Evolutionary conservation across 2,888 invertebrate species (phyloP).

Genomic region (Tanypteryx hageni): DNA sequence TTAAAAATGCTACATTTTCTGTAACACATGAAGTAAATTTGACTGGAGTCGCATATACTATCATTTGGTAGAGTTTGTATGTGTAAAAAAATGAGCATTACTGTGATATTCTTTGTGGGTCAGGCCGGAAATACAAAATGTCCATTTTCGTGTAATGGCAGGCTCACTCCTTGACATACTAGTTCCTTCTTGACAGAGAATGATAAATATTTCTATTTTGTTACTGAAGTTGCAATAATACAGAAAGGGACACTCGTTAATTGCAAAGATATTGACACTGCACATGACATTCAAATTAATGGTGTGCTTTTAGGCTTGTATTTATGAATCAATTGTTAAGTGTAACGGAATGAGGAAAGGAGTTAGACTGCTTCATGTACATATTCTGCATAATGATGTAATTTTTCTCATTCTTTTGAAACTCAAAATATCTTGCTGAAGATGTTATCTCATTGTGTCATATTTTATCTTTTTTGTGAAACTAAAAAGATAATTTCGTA

Average conservation of each 20-base stretch:
- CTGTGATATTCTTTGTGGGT: constrained; percentile 64
- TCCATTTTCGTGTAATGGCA: constrained; percentile 57
- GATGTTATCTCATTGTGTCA: constrained; percentile 53
- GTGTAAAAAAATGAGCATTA: constrained; percentile 62
- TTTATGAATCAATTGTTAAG: constrained; percentile 59
- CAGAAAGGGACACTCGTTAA: constrained; percentile 54
- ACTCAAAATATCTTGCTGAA: constrained; percentile 43
- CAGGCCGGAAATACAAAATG: constrained; percentile 63
- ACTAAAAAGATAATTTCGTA: constrained; percentile 4
- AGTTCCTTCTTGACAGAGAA: constrained; percentile 63
- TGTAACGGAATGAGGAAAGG: constrained; percentile 53
- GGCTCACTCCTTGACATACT: constrained; percentile 63
- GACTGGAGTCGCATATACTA: constrained; percentile 48
- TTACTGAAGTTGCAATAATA: constrained; percentile 62
- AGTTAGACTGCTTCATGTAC: constrained; percentile 65
- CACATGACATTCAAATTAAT: constrained; percentile 54
- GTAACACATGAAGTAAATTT: constrained; percentile 30
- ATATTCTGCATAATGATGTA: constrained; percentile 37
- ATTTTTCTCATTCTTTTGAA: constrained; percentile 50
- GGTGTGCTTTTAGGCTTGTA: constrained; percentile 57
- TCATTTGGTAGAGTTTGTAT: constrained; percentile 54
- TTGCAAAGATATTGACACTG: constrained; percentile 62
- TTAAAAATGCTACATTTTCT: constrained; percentile 61
- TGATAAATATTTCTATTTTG: constrained; percentile 62
- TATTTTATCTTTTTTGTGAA: constrained; percentile 20